Evolutionary conservation across 2,113 vertebrate genomes (phyloP), one percentile per base, ranked within the genome.

Genomic region (Dasyprocta punctata): DNA sequence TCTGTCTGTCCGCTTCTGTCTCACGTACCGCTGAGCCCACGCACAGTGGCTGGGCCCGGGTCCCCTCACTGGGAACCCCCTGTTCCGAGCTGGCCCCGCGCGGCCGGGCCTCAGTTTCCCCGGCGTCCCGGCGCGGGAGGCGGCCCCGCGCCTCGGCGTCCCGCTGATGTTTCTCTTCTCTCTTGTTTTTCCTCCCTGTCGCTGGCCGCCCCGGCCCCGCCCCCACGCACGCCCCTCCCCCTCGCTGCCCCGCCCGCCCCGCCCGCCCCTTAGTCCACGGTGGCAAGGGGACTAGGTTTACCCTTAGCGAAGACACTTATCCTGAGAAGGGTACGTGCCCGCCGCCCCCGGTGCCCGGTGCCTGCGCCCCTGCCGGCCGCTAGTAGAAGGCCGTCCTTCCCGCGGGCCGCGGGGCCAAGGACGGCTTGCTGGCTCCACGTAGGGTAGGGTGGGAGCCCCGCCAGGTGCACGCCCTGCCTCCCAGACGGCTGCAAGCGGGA

Each of bases 221-320:
- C 95, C 95, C 94, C 87, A 96, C 61, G 36, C 92, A 95, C 95
- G 95, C 94, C 89, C 95, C 5, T 94, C 85, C 65, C 91, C n/a
- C 89, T 96, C 65, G 78, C 90, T 96, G 96, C 94, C 97, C 94
- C 90, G 65, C 97, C 24, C 1, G 94, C 96, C 90, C 61, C 98
- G 86, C 97, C 93, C 97, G 98, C 99, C 98, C 98, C 97, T 98
- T 99, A 99, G 99, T 99, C 98, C 99, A 99, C 99, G 99, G 99
- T 99, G 99, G 99, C 98, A 99, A 99, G 99, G 99, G 99, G 98
- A 99, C 99, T 99, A 99, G 99, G 98, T 99, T 99, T 99, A 99
- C 99, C 98, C 99, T 99, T 99, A 99, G 99, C 99, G 99, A 99
- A 99, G 99, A 99, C 98, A 99, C 99, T 99, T 99, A 99, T 99